Evolutionary conservation across 2,113 vertebrate species (phyloP), one percentile per base, ranked within the genome.

Genomic region (Neofelis nebulosa): DNA sequence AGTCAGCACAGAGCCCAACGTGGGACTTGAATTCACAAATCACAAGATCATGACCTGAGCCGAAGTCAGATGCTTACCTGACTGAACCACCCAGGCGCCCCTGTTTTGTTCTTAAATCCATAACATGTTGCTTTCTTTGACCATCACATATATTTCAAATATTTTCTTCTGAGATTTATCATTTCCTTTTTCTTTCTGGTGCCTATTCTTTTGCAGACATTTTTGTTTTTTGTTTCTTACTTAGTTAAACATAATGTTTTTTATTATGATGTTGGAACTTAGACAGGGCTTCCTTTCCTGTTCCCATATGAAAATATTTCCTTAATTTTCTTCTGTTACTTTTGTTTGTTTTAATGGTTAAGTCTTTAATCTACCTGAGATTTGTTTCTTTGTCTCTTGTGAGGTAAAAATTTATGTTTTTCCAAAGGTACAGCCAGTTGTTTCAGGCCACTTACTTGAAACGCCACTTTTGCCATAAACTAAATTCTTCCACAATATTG

Each of bases 161-260:
- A 50, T 50, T 78, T 96, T 80, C 45, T 29, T 76, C 14, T 84
- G 45, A 83, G 27, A 7, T 38, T 94, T 95, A 13, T 82, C 11
- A 78, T 79, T 89, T 80, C 84, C 21, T 31, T 90, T 81, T 83
- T 69, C 8, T 92, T 95, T 89, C 52, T 48, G 1, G 0, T 76
- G 38, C 74, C 36, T 95, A 1, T 76, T 89, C 45, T 63, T 90
- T 78, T 82, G 8, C 25, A 76, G 50, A 93, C 6, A 5, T 63
- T 89, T 96, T 95, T 92, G 19, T 68, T 52, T 89, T 96, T 95
- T 92, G 19, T 76, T 88, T 95, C 27, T 84, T 48, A 50, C 48
- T 19, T 92, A 61, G 18, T 79, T 7, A 96, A 55, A 61, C 45
- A 25, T 45, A 15, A 52, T 80, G 15, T 92, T 33, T 92, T 71